Evolutionary conservation across 2,113 vertebrate genomes (phyloP).

Genomic region (Ammodytes marinus): DNA sequence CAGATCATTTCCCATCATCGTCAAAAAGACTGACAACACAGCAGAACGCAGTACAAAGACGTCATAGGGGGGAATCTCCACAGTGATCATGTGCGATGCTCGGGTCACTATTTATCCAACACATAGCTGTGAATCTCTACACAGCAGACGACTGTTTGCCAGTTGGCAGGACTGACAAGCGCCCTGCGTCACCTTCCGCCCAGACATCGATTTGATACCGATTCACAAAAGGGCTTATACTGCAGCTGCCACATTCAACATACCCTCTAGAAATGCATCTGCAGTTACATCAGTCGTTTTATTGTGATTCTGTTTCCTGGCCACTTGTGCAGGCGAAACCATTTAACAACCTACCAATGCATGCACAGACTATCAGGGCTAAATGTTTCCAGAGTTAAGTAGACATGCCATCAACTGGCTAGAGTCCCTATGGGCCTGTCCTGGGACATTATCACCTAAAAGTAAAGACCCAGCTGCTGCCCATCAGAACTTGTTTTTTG

Average conservation of each 20-base stretch:
- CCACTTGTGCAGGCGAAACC: conserved; percentile 9
- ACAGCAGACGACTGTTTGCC: conserved; percentile 39
- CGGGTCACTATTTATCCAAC: conserved; percentile 44
- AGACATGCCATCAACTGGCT: conserved; percentile 44
- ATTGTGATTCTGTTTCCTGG: conserved; percentile 1
- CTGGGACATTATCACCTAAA: conserved; percentile 56
- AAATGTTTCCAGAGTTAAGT: conserved; percentile 48
- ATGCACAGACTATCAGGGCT: background rate
- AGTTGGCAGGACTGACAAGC: conserved; percentile 44
- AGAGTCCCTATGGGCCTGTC: conserved; percentile 49
- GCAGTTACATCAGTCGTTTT: conserved; percentile 36
- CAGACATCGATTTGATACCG: conserved; percentile 23
- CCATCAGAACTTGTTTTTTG: conserved; percentile 51
- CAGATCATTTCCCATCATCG: background rate
- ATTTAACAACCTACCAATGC: conserved; percentile 25
- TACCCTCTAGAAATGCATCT: conserved; percentile 62
- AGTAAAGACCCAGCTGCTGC: conserved; percentile 59
- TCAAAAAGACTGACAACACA: background rate
- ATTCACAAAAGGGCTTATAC: conserved; percentile 42
- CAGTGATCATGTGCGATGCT: background rate
- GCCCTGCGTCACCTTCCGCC: conserved; percentile 63
- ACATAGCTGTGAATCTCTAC: conserved; percentile 51
- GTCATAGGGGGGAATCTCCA: conserved; percentile 14
- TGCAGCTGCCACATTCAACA: conserved; percentile 62
- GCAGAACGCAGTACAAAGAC: background rate